Evolutionary conservation across 2,888 invertebrate species (phyloP).

Genomic region (Adela reaumurella): DNA sequence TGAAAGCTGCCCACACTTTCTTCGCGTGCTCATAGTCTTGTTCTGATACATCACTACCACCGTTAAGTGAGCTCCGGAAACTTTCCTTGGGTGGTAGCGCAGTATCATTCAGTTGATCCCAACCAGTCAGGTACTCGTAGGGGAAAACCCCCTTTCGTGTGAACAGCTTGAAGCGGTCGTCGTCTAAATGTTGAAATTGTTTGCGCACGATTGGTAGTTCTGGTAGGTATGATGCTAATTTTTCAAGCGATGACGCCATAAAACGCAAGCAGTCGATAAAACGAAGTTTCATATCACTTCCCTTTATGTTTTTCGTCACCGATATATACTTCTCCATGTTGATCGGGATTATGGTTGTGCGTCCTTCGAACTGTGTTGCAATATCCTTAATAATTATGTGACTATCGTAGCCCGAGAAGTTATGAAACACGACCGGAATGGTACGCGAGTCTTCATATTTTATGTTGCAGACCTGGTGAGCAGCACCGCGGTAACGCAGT

Average conservation of each 20-base stretch:
- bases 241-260: slow-evolving; percentile 3
- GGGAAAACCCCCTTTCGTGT: slow-evolving; percentile 11
- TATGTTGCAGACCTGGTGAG: neutral
- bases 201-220: neutral
- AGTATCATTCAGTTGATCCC: slow-evolving; percentile 8
- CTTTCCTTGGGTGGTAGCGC: slow-evolving; percentile 7
- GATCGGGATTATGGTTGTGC: neutral
- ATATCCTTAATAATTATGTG: slow-evolving; percentile 6
- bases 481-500: neutral
- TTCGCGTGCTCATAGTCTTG: slow-evolving; percentile 8
- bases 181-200: neutral
- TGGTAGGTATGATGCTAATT: neutral
- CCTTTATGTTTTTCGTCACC: neutral
- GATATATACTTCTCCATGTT: neutral
- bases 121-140: slow-evolving; percentile 12
- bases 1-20: slow-evolving; percentile 12
- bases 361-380: slow-evolving; percentile 3
- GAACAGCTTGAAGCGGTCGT: slow-evolving; percentile 1
- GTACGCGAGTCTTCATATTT: neutral
- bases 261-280: slow-evolving; percentile 9
- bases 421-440: slow-evolving; percentile 7
- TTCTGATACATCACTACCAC: slow-evolving; percentile 6
- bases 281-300: neutral
- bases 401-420: slow-evolving; percentile 6
- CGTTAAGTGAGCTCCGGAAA: slow-evolving; percentile 9